Percentiles rank a stretch among this genome's conserved stretches.
phyloP scores from a whole-genome alignment of 2,888 invertebrate genomes.

The Dicranocentrus wangi region DNA sequence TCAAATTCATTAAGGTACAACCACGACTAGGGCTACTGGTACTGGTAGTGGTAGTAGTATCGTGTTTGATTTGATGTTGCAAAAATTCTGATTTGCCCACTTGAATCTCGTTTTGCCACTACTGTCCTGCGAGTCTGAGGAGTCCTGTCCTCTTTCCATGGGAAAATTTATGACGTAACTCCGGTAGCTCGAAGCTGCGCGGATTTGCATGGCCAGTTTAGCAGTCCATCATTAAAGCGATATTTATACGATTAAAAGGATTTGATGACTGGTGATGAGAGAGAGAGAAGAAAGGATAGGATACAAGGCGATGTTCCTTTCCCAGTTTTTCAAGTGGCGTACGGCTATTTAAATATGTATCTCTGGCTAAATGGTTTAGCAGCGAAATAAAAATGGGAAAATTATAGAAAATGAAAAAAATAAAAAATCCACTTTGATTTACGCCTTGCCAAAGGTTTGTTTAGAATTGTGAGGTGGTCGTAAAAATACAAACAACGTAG shows the following conservation, averaged over 20 bases:
- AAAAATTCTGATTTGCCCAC: not conserved
- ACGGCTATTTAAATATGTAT: no score
- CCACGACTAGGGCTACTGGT: no score
- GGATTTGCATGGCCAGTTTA: constrained; percentile 14
- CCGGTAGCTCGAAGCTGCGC: constrained; percentile 38
- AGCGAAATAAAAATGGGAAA: constrained; percentile 8
- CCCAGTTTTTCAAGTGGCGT: no score
- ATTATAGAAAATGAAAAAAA: not conserved
- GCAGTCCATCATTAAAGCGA: constrained; percentile 32
- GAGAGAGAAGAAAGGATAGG: not conserved
- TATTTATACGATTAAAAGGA: constrained; percentile 48
- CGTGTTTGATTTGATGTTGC: not conserved
- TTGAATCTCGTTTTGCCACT: no score
- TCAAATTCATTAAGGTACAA: not conserved
- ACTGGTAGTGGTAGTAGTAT: no score
- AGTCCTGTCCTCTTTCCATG: constrained; percentile 13
- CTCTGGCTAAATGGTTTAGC: not conserved
- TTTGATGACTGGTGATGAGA: constrained; percentile 27
- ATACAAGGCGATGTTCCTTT: not conserved
- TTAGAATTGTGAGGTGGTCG: not conserved
- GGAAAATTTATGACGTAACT: constrained; percentile 56
- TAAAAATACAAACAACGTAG: not conserved
- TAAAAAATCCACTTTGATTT: constrained; percentile 24
- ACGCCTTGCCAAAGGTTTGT: not conserved
- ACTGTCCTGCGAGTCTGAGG: no score